Evolutionary conservation across 1,140 invertebrate genomes (phyloP).

Genomic region (Epicauta chinensis): DNA sequence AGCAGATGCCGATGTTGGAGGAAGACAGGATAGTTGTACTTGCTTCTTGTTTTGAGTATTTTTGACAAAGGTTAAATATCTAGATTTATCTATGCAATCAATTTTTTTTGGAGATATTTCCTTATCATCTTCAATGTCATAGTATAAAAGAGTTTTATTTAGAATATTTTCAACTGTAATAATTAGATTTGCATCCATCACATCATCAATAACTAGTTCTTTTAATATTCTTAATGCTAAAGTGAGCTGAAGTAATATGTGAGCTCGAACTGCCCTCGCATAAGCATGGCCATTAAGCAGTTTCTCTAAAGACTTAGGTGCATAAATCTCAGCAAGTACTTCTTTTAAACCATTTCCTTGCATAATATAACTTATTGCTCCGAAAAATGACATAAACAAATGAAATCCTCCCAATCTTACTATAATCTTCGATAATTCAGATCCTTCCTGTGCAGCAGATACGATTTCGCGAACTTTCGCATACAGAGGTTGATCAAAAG

Average conservation of each 20-base stretch:
- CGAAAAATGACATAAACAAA: constrained; percentile 26
- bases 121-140: constrained; percentile 33
- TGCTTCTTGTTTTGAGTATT: no score
- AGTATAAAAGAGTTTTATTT: constrained; percentile 20
- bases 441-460: no score
- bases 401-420: constrained; percentile 41
- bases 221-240: constrained; percentile 14
- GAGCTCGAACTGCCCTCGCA: constrained; percentile 18
- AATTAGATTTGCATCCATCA: no score
- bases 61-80: no score
- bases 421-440: constrained; percentile 36
- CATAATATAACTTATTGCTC: constrained; percentile 23
- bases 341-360: constrained; percentile 24
- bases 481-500: no score
- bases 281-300: constrained; percentile 25
- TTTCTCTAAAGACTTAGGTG: constrained; percentile 24
- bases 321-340: constrained; percentile 11
- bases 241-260: constrained; percentile 10
- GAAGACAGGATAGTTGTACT: no score
- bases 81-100: no score
- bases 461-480: no score
- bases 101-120: no score
- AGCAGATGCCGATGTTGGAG: no score
- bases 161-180: constrained; percentile 22
- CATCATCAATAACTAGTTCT: constrained; percentile 22